A percentile compares a stretch with the other conserved stretches of the same genome.
These are phyloP conservation scores for Sebastes itinus DNA, from an alignment of 2,797 vertebrate genomes.

Conservation along the genomic window DNA sequence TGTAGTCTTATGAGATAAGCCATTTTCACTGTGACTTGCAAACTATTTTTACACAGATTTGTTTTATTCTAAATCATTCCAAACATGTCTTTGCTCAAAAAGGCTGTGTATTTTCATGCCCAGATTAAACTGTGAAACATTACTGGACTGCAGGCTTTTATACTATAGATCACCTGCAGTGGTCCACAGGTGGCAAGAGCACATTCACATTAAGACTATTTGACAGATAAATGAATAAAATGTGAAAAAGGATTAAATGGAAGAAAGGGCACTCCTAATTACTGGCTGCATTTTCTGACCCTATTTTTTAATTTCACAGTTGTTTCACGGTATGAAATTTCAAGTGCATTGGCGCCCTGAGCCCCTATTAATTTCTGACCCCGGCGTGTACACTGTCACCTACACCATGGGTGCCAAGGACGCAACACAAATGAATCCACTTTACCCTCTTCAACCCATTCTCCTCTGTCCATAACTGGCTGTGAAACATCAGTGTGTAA, in stretches of 20 bases:
- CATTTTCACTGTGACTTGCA: not conserved
- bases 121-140: not conserved
- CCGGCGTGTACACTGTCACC: not conserved
- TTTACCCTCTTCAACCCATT: conserved; percentile 10
- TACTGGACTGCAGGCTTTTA: not conserved
- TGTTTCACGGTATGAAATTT: conserved; percentile 14
- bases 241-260: not conserved
- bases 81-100: not conserved
- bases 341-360: conserved; percentile 26
- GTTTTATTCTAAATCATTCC: not conserved
- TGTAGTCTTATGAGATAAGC: not conserved
- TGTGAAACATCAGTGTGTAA: conserved; percentile 42
- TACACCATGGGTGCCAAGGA: conserved; percentile 22
- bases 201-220: not conserved
- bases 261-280: conserved; percentile 19
- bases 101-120: not conserved
- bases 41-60: not conserved
- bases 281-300: conserved; percentile 5
- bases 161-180: not conserved
- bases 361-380: conserved; percentile 51
- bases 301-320: conserved; percentile 7
- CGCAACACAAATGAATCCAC: conserved; percentile 33
- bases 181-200: not conserved
- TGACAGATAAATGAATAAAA: conserved; percentile 15
- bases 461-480: conserved; percentile 30